phyloP scores from a whole-genome alignment of 2,113 vertebrate species.

The Boleophthalmus pectinirostris region DNA sequence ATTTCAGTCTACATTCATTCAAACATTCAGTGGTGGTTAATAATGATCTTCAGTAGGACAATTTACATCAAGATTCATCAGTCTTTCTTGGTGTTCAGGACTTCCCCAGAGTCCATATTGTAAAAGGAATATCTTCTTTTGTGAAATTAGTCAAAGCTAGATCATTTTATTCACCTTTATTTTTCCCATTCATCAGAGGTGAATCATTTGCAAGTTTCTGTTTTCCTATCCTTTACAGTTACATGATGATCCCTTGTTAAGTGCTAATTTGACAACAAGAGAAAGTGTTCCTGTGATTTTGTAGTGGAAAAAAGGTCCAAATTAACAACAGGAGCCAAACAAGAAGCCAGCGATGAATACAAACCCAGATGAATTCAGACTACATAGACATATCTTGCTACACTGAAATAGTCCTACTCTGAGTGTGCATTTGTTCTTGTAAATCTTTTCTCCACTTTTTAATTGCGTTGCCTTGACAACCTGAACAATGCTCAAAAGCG shows the following conservation, averaged over 20 bases:
- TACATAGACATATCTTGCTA: slow-evolving; percentile 35
- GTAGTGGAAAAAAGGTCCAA: slow-evolving; percentile 27
- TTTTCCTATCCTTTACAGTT: background rate
- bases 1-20: background rate
- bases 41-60: too few relatives aligned
- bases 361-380: slow-evolving; percentile 25
- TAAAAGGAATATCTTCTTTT: background rate
- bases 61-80: background rate
- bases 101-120: background rate
- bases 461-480: slow-evolving; percentile 71
- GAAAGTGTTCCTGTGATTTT: slow-evolving; percentile 15
- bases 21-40: background rate
- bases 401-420: slow-evolving; percentile 39
- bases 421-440: slow-evolving; percentile 58
- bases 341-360: slow-evolving; percentile 38
- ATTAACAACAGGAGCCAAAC: slow-evolving; percentile 28
- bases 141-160: background rate
- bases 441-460: slow-evolving; percentile 53
- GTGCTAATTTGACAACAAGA: slow-evolving; percentile 3
- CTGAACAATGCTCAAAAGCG: slow-evolving; percentile 71
- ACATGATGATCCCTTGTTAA: background rate
- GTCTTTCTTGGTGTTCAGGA: background rate
- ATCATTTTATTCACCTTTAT: background rate
- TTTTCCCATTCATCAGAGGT: background rate
- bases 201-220: background rate